These are phyloP conservation scores for Papilio protenor DNA, from an alignment of 2,888 invertebrate genomes.

Conservation along the genomic window DNA sequence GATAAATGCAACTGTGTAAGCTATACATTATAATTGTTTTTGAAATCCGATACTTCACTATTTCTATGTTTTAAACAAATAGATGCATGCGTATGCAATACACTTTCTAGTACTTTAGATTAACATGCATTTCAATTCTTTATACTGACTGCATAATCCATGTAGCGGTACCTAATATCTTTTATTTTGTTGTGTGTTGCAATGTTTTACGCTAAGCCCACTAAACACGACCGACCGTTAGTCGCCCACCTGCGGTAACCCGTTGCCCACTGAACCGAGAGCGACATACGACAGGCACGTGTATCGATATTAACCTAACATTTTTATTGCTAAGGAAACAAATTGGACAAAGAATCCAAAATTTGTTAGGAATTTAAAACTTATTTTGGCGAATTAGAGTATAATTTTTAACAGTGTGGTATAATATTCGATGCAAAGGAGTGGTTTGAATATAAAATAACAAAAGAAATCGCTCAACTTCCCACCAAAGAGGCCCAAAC, in stretches of 20 bases:
- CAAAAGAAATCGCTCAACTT: too few relatives aligned
- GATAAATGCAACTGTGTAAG: conserved; percentile 9
- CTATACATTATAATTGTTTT: background rate
- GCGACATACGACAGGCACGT: conserved; percentile 71
- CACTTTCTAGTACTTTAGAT: background rate
- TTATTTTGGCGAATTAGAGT: too few relatives aligned
- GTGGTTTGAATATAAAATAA: too few relatives aligned
- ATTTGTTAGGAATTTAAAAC: too few relatives aligned
- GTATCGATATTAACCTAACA: conserved; percentile 46
- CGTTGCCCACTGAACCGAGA: conserved; percentile 78
- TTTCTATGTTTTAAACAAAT: too few relatives aligned
- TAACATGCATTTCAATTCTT: background rate
- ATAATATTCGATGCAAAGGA: too few relatives aligned
- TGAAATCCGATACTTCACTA: too few relatives aligned
- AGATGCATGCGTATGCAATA: too few relatives aligned
- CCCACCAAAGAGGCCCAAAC: too few relatives aligned
- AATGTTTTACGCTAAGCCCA: conserved; percentile 43
- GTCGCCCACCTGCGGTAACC: conserved; percentile 75
- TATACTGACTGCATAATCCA: background rate
- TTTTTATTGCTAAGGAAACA: conserved; percentile 22
- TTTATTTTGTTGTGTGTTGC: conserved; percentile 15
- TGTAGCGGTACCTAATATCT: conserved; percentile 7
- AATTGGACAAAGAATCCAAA: background rate
- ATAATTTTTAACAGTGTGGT: too few relatives aligned
- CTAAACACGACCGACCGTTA: conserved; percentile 70